Conservation (phyloP, 2,888 invertebrate genomes). For the Deroplatys truncata region DNA sequence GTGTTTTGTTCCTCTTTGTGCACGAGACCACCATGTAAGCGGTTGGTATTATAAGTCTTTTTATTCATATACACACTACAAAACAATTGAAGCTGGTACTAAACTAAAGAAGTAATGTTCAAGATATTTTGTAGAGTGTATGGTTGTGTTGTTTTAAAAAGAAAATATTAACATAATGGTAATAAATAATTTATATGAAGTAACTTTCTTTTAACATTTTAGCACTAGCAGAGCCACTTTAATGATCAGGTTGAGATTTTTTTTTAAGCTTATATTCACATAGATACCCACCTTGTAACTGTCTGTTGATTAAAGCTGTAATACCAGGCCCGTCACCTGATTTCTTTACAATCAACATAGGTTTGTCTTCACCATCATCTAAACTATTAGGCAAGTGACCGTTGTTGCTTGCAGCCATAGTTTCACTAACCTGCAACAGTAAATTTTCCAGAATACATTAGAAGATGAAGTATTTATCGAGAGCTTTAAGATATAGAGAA, state of each 20-base stretch:
- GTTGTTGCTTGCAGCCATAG: conserved; percentile 63
- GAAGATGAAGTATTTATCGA: not conserved
- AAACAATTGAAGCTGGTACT: not conserved
- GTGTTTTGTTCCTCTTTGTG: not conserved
- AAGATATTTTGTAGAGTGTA: not conserved
- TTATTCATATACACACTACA: not conserved
- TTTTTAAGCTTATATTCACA: not conserved
- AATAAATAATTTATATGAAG: not conserved
- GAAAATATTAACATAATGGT: not conserved
- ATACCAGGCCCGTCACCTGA: conserved; percentile 70
- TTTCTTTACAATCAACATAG: conserved; percentile 73
- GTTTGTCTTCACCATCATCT: conserved; percentile 62
- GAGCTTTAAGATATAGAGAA: not conserved
- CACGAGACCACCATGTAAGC: not conserved
- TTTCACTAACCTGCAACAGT: conserved; percentile 66
- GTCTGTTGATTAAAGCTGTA: conserved; percentile 70
- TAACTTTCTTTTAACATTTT: not conserved
- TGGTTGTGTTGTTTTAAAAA: not conserved
- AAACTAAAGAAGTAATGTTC: not conserved
- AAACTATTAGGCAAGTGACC: conserved; percentile 68
- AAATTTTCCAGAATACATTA: not conserved
- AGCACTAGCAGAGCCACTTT: not conserved
- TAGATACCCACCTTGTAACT: conserved; percentile 63
- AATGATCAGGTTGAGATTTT: not conserved
- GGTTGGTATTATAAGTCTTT: not conserved